Conservation (phyloP, 1,140 invertebrate species). For the Drosophila ogumai region DNA sequence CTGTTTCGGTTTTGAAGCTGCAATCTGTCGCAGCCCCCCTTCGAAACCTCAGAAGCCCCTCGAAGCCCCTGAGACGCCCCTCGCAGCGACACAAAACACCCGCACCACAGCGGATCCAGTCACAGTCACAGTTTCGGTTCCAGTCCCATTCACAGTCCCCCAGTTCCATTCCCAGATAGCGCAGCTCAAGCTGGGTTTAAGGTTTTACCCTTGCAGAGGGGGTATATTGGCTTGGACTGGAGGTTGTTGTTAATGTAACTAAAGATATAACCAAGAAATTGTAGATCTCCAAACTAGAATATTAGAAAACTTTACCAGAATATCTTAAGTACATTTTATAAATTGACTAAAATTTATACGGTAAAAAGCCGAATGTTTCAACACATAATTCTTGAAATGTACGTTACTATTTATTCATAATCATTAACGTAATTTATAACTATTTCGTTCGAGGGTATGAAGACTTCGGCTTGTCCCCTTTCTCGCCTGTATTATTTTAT, state of each 20-base stretch:
- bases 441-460: neutral
- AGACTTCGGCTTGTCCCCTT: neutral
- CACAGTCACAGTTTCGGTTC: constrained; percentile 30
- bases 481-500: constrained; percentile 3
- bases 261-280: neutral
- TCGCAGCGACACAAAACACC: constrained; percentile 33
- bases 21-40: constrained; percentile 24
- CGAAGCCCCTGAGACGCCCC: neutral
- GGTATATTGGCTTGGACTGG: neutral
- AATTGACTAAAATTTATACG: neutral
- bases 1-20: constrained; percentile 58
- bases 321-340: neutral
- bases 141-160: constrained; percentile 36
- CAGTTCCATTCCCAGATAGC: constrained; percentile 39
- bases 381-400: neutral
- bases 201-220: neutral
- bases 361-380: neutral
- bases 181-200: constrained; percentile 26
- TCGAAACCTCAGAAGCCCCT: constrained; percentile 5
- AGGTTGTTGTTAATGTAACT: neutral
- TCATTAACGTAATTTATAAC: no score
- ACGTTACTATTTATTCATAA: neutral
- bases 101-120: constrained; percentile 48
- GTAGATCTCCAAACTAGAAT: neutral
- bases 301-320: no score